A percentile compares a stretch with the other conserved stretches of the same genome.
Evolutionary conservation across 2,113 vertebrate species (phyloP).

Genomic region (Odocoileus hemionus): DNA sequence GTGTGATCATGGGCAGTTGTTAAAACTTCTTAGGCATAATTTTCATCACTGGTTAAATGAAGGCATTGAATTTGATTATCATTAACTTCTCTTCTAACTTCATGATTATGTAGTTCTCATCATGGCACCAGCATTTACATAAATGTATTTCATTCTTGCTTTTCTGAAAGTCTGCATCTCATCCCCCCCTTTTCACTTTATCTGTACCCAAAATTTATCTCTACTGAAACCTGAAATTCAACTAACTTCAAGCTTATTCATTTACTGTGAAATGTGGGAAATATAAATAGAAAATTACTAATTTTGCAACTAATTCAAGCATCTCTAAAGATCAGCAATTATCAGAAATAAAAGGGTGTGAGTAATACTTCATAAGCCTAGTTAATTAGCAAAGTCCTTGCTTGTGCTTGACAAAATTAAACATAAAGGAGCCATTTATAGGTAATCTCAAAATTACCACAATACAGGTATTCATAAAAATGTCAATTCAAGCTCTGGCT

Average conservation of each 20-base stretch:
- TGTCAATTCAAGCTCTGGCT: constrained; percentile 12
- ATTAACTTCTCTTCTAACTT: not conserved
- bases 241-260: constrained; percentile 34
- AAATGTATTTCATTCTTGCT: not conserved
- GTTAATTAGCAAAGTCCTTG: constrained; percentile 54
- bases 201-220: constrained; percentile 1
- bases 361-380: constrained; percentile 41
- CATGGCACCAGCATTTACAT: not conserved
- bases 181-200: not conserved
- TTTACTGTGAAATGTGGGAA: constrained; percentile 43
- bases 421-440: constrained; percentile 46
- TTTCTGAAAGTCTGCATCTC: not conserved
- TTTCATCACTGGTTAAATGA: not conserved
- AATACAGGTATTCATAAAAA: constrained; percentile 43
- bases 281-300: constrained; percentile 57
- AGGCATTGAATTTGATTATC: constrained; percentile 7
- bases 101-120: not conserved
- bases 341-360: constrained; percentile 56
- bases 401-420: constrained; percentile 48
- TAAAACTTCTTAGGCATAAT: not conserved
- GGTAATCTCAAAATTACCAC: constrained; percentile 49
- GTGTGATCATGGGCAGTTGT: not conserved
- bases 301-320: constrained; percentile 54
- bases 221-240: constrained; percentile 37
- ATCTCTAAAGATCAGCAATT: constrained; percentile 63